phyloP scores from a whole-genome alignment of 1,140 invertebrate genomes.

The Drosophila asahinai region DNA sequence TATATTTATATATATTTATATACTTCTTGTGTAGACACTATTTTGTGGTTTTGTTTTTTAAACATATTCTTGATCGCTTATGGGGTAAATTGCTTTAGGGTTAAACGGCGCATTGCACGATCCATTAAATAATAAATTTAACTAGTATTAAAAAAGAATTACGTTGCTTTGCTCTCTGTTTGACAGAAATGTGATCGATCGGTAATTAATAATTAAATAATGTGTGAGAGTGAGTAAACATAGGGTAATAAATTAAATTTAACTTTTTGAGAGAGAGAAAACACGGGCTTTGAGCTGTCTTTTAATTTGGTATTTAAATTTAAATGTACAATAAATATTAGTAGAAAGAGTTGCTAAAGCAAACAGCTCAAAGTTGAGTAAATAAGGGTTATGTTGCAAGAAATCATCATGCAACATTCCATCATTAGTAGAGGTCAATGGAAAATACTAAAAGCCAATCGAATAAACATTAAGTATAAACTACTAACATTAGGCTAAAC shows the following conservation, averaged over 20 bases:
- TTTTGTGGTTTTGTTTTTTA: constrained; percentile 55
- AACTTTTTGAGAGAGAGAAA: constrained; percentile 58
- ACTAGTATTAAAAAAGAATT: constrained; percentile 52
- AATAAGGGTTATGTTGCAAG: constrained; percentile 14
- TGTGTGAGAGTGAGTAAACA: constrained; percentile 19
- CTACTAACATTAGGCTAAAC: constrained; percentile 65
- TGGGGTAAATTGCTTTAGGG: constrained; percentile 36
- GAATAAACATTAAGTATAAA: constrained; percentile 72
- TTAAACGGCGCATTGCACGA: constrained; percentile 60
- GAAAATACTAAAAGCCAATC: constrained; percentile 34
- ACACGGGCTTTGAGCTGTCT: constrained; percentile 62
- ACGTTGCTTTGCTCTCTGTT: constrained; percentile 64
- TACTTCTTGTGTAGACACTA: constrained; percentile 52
- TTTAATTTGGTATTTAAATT: constrained; percentile 63
- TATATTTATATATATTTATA: constrained; percentile 52
- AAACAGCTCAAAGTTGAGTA: constrained; percentile 69
- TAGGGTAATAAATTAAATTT: constrained; percentile 53
- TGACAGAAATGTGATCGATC: constrained; percentile 68
- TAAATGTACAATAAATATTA: constrained; percentile 81
- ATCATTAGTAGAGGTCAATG: constrained; percentile 33
- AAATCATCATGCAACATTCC: constrained; percentile 38
- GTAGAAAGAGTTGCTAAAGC: constrained; percentile 40
- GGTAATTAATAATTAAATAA: constrained; percentile 53
- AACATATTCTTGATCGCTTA: constrained; percentile 64
- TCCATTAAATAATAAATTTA: constrained; percentile 71